Evolutionary conservation across 2,797 vertebrate species (phyloP), one percentile per base, ranked within the genome.

Genomic region (Botia almorhae): DNA sequence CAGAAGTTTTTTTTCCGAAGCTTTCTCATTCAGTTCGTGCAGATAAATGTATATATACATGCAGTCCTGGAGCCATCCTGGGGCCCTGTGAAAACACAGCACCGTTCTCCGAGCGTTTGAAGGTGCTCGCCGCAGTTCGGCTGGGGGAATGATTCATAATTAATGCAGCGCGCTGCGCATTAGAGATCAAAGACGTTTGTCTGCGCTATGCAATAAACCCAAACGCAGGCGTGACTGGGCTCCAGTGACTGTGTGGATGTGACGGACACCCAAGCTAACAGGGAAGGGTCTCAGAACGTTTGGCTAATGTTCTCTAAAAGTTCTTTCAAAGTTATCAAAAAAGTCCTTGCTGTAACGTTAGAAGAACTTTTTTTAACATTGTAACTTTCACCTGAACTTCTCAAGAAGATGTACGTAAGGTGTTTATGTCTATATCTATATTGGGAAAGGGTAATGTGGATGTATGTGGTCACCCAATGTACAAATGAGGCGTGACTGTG

Each of bases 121-220:
- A 92, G 89, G 91, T 91, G 87, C 89, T 92, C 67, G 0, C 83
- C 74, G 83, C 84, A 60, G 88, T 91, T 77, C 87, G 86, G 77
- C 81, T 87, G 69, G 86, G 89, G 87, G 89, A 84, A 12, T 80
- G 85, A 93, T 93, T 75, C 89, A 94, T 93, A 91, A 93, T 94
- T 93, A 94, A 94, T 93, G 91, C 82, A 81, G 88, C 85, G 88
- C 89, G 89, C 89, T 91, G 90, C 87, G 88, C 91, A 91, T 92
- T 87, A 87, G 80, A 91, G 91, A 94, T 94, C 92, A 93, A 93
- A 94, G 89, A 84, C 74, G 88, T 87, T 83, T 89, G 89, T 85
- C 86, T 11, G 71, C 83, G 80, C 85, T 80, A 74, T 74, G 82
- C 81, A 88, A 89, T 86, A 89, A 78, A 86, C 76, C 80, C 79